Base-by-base conservation (phyloP, 2,113 vertebrate species). In the Sinocyclocheilus anshuiensis region DNA sequence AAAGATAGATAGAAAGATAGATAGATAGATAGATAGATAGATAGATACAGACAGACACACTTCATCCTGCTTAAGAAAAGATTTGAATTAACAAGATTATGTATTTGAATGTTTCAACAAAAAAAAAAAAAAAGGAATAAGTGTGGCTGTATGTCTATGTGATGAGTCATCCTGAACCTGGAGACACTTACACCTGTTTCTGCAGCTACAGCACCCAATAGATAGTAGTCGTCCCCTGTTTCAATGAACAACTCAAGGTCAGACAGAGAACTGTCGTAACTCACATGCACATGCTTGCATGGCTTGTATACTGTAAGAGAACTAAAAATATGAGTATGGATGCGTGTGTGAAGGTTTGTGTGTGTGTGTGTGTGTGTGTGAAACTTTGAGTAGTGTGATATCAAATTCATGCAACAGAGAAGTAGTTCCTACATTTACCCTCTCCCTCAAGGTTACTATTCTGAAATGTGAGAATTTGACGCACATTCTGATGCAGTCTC, bases 381-480 rank as follows among this genome's bases (percentile, higher is more conserved):
- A 48, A 48, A 48, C 71, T 83, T 85, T 80, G 78, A 59, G 55
- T 69, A 76, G 67, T 61, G 57, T 50, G 67, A 55, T 83, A 29
- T 12, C 65, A n/a, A 87, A 42, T 83, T 57, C 75, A 77, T 53
- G 63, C 26, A 48, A 63, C 39, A 83, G 59, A 82, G n/a, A 39
- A 45, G 33, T 29, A 29, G 9, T 20, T 57, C 22, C 78, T 79
- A 61, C 83, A 53, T 75, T 83, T 83, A 74, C 81, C n/a, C 57
- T 63, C 26, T 75, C 86, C 71, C 63, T 69, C 59, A 76, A 67
- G 84, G 74, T 79, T 87, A 84, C 88, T 89, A 83, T 87, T 87
- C 86, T 77, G 59, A 86, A 89, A 89, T 11, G 86, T 89, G 83
- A 89, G 75, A 83, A 42, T 57, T 9, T 89, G 88, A 89, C 86